Percentiles rank a stretch among this genome's conserved stretches.
phyloP scores from a whole-genome alignment of 2,113 vertebrate genomes.

The Epinephelus lanceolatus region DNA sequence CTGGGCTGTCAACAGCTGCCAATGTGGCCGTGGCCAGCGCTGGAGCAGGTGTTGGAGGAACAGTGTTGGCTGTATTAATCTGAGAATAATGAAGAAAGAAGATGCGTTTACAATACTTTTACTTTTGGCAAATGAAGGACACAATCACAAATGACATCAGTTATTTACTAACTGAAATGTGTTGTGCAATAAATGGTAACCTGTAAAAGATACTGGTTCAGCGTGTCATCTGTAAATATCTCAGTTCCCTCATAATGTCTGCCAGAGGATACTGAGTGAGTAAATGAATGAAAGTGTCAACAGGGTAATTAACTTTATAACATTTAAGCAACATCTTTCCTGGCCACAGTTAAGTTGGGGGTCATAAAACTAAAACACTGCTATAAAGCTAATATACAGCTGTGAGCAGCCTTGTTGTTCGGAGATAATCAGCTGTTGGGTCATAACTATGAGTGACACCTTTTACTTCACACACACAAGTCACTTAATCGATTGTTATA shows the following conservation, averaged over 20 bases:
- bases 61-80: not conserved
- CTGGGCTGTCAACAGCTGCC: slow-evolving; percentile 16
- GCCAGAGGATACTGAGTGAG: not conserved
- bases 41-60: slow-evolving; percentile 13
- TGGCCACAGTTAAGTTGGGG: no score
- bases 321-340: no score
- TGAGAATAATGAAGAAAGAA: not conserved
- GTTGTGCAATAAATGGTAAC: not conserved
- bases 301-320: no score
- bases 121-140: not conserved
- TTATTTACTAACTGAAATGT: not conserved
- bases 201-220: not conserved
- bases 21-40: not conserved
- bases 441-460: no score
- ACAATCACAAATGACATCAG: not conserved
- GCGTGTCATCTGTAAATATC: not conserved
- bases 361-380: no score
- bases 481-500: no score
- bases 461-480: no score
- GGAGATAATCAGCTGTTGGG: not conserved
- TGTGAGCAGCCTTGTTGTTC: no score
- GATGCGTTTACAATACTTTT: not conserved
- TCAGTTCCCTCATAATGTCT: not conserved
- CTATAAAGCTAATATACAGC: no score
- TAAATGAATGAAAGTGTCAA: not conserved